Percentiles rank a stretch among this genome's conserved stretches.
Evolutionary conservation across 2,888 invertebrate genomes (phyloP).

Genomic region (Drepanosiphum platanoidis): DNA sequence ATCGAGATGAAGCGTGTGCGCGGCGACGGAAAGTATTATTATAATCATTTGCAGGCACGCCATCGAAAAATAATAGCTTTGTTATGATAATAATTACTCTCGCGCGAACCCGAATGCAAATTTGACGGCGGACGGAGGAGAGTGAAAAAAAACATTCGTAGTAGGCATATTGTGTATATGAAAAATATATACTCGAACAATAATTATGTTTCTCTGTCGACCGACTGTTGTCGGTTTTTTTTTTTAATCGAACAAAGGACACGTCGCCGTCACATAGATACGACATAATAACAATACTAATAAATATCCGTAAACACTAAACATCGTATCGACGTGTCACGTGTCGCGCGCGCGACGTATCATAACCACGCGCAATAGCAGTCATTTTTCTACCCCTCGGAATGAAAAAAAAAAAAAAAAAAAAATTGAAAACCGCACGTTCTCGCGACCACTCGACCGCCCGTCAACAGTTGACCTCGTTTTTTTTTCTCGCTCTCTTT

Average conservation of each 20-base stretch:
- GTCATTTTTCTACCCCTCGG: not conserved
- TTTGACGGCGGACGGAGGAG: not conserved
- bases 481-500: not conserved
- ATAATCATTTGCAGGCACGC: constrained; percentile 25
- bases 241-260: not conserved
- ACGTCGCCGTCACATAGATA: too few species aligned
- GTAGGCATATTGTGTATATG: too few species aligned
- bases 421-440: not conserved
- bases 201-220: constrained; percentile 16
- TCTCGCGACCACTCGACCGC: not conserved
- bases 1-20: not conserved
- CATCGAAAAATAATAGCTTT: constrained; percentile 34
- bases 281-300: not conserved
- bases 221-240: not conserved
- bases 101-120: not conserved
- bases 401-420: not conserved
- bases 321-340: not conserved
- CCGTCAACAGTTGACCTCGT: not conserved
- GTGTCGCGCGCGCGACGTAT: not conserved
- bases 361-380: not conserved
- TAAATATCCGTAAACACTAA: not conserved
- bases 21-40: constrained; percentile 12
- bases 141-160: too few species aligned
- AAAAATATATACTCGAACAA: too few species aligned
- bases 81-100: constrained; percentile 33